Evolutionary conservation across 2,888 invertebrate genomes (phyloP), one percentile per base, ranked within the genome.

Genomic region (Eurytoma californica): DNA sequence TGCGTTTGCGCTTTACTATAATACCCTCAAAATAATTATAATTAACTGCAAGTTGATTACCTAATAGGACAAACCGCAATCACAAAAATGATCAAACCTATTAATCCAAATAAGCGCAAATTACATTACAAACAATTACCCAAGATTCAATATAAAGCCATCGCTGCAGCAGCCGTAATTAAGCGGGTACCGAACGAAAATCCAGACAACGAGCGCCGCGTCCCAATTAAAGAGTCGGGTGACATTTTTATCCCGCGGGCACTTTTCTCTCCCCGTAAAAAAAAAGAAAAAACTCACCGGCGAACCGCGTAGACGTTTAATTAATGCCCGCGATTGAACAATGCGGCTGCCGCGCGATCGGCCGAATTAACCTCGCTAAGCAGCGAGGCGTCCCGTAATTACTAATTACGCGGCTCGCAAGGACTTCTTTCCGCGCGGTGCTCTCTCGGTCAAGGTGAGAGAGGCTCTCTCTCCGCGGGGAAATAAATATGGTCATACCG

Each of bases 401-500:
- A 58, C 70, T 66, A 77, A 77, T 77, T 77, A 70, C 58, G 58
- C 47, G 5, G 39, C 39, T 18, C n/a, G 18, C 63, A 39, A 63
- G 63, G 47, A 63, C 63, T 18, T 63, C n/a, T 39, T n/a, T 47
- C 18, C n/a, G 9, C 16, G 63, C 16, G 61, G 12, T 20, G 61
- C 7, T 12, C 18, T 20, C 18, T 49, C 53, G 72, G 55, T 73
- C 72, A 65, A 65, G 72, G 72, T 65, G 20, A 65, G n/a, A 18
- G 13, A 18, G 18, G 16, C 53, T 53, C 30, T 7, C 4, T 9
- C 61, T 28, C 53, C 70, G 1, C 57, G 18, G 14, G 14, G 12
- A 72, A 72, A 63, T 63, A 14, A 39, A 39, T 24, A 24, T 18
- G 49, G 49, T 53, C 53, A 55, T 65, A 9, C 39, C 53, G 20